Evolutionary conservation across 2,797 vertebrate genomes (phyloP), one percentile per base, ranked within the genome.

Genomic region (Hypotaenidia philippensis): DNA sequence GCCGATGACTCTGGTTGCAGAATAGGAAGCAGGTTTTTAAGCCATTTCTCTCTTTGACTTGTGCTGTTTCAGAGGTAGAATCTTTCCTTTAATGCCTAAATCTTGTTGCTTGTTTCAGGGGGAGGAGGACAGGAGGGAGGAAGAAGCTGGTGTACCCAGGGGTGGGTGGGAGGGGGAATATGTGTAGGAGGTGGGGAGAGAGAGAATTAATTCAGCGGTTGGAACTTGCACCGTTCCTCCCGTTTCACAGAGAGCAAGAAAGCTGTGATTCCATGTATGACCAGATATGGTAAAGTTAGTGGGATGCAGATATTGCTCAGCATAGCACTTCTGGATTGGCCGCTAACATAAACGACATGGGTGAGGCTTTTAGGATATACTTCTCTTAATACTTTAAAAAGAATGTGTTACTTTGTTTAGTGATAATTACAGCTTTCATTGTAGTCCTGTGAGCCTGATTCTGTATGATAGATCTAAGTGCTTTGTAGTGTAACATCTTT

Each of bases 271-370:
- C 88, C 44, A 36, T 86, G 55, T 88, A 45, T 96, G 92, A 70
- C 91, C 95, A 89, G 90, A 95, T 96, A 94, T 91, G 97, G 97
- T 95, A 90, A 96, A 92, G 93, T 90, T 89, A 79, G 79, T 47
- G 52, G 91, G 79, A 77, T 76, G 16, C 79, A 74, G 71, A 53
- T 74, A 71, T 5, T 78, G 52, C 70, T 96, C 83, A 87, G 70
- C 70, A 87, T 80, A 82, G 29, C 9, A 6, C 75, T 82, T 79
- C 87, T 83, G 92, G 71, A 89, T 50, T 85, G 3, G 59, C 74
- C 29, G 9, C 83, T 92, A 13, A 66, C 18, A 10, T 9, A 59
- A 65, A 18, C n/a, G 6, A 77, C 76, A 92, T 95, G 92, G 93
- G 94, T 96, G 91, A 96, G 95, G 61, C 87, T 93, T 89, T 96